Base-by-base conservation (phyloP, 2,888 invertebrate species). In the Chloromyia formosa region DNA sequence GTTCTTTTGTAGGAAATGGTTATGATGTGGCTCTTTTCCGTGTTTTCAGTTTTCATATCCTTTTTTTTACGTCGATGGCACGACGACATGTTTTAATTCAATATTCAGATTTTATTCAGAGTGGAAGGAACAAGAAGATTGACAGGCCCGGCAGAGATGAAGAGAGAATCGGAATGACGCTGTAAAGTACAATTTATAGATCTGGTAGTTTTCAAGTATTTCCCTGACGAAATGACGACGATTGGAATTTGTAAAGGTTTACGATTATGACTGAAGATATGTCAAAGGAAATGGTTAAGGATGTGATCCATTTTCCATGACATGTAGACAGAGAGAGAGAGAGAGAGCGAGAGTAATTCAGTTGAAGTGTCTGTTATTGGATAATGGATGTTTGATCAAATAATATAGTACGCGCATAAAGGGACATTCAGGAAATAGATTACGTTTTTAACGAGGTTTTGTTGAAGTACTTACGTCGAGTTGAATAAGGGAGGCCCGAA, bases 81-180 rank as follows among this genome's bases (percentile, higher is more conserved):
- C 16, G 56, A 7, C 56, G 56, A 20, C 56, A 56, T 56, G 56
- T 56, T 56, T 56, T 56, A 20, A 56, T 56, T 56, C 56, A 56
- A 56, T 56, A 56, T 56, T 56, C 56, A 56, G 56, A 56, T 56
- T 56, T 56, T 56, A 56, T 56, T 56, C 18, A 56, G 14, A 18
- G 18, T 56, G 56, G 10, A 7, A 56, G 27, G 7, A 2, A 35
- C 27, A 7, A 2, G 27, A n/a, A 35, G 27, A 35, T 35, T 35
- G 27, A 35, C 27, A 35, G 7, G 27, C 3, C 27, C 2, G 3
- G 27, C 27, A 35, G 27, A 7, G 3, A 35, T 35, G 27, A 35
- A 7, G 27, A 56, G 10, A 4, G 56, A 20, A 20, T 56, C 18
- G 20, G 56, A 18, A 53, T 56, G 18, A n/a, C 16, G 49, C 16